phyloP scores from a whole-genome alignment of 2,888 invertebrate genomes.

The Panorpa germanica region DNA sequence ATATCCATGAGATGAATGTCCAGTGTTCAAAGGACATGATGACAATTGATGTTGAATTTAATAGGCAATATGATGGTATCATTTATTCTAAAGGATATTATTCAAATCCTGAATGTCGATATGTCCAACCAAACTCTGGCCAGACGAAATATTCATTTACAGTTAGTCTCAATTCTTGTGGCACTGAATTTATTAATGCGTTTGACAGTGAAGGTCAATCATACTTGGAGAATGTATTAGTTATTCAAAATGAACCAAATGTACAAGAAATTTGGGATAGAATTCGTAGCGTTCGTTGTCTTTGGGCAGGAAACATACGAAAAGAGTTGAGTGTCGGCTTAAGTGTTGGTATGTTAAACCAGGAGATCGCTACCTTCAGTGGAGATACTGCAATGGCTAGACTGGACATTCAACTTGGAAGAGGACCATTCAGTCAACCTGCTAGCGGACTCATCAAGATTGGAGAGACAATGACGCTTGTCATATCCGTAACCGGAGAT shows the following conservation, averaged over 20 bases:
- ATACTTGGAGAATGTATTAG: constrained; percentile 59
- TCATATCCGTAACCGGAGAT: constrained; percentile 61
- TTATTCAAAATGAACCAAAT: constrained; percentile 58
- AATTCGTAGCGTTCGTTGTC: constrained; percentile 53
- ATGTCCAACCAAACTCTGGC: constrained; percentile 51
- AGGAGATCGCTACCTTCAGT: constrained; percentile 64
- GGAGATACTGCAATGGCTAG: constrained; percentile 69
- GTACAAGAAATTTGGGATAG: constrained; percentile 67
- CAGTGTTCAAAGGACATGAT: constrained; percentile 67
- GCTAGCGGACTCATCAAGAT: constrained; percentile 64
- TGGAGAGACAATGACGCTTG: constrained; percentile 64
- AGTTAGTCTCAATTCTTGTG: constrained; percentile 54
- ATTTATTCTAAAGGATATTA: constrained; percentile 64
- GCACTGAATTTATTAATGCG: constrained; percentile 60
- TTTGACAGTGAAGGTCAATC: constrained; percentile 59
- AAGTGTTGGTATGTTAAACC: constrained; percentile 60
- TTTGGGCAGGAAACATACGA: constrained; percentile 66
- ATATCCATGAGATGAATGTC: constrained; percentile 55
- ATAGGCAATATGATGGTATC: constrained; percentile 53
- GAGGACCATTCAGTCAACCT: constrained; percentile 56
- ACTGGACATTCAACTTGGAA: constrained; percentile 56
- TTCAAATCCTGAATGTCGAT: constrained; percentile 47
- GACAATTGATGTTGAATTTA: constrained; percentile 64
- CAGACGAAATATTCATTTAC: constrained; percentile 52
- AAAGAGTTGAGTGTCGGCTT: constrained; percentile 54